Base-by-base conservation (phyloP, 2,888 invertebrate species). In the Volucella inflata region DNA sequence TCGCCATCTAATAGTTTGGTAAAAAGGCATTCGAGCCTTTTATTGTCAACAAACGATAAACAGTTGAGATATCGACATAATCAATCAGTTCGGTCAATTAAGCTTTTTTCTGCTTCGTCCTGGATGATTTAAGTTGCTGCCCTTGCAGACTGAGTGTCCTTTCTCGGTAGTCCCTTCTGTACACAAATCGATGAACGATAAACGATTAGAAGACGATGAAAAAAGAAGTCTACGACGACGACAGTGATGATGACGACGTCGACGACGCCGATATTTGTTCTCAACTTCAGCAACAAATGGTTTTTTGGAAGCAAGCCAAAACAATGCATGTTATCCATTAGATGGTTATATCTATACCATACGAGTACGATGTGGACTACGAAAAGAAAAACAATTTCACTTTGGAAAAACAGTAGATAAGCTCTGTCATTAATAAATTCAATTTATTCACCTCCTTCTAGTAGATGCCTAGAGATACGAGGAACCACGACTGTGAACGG, bases 281-380 rank as follows among this genome's bases (percentile, higher is more conserved):
- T 68, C 80, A 80, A 44, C 55, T 21, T 65, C 70, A 90, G 90
- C 90, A 90, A 90, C 90, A 90, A 90, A 90, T 90, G 90, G 89
- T 90, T 90, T 88, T 89, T 89, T 88, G 89, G 90, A 89, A 88
- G 77, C 50, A 68, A 87, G 87, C 90, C 90, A 90, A 87, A 77
- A 68, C 38, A 88, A 89, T 89, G 88, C 89, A 79, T 75, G 75
- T 67, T 81, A 16, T 51, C 16, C 55, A 44, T 67, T 68, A 64
- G 55, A 65, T 60, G 50, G 46, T 21, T 16, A 30, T 71, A 59
- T 44, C 50, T 57, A 57, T 40, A 16, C 64, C 42, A 21, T 51
- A 59, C 55, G n/a, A n/a, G n/a, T n/a, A n/a, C n/a, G n/a, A n/a
- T n/a, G n/a, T n/a, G n/a, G n/a, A n/a, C n/a, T n/a, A n/a, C n/a